A percentile compares a stretch with the other conserved stretches of the same genome.
Evolutionary conservation across 2,888 invertebrate species (phyloP).

Genomic region (Cyclophora albipunctata): DNA sequence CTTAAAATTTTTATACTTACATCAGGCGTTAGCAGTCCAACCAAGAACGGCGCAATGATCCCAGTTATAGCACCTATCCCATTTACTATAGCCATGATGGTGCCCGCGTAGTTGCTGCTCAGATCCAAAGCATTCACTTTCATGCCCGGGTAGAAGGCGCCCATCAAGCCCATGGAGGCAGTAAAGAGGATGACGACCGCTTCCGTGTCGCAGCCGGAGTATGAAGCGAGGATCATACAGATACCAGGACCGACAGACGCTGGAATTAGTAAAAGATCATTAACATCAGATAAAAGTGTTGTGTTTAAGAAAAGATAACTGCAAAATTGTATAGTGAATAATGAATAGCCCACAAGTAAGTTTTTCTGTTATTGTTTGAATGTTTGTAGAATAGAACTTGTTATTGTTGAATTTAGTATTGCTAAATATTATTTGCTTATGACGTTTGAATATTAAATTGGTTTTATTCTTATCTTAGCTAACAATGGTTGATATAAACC

Average conservation of each 20-base stretch:
- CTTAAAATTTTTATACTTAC: slow-evolving; percentile 50
- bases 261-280: slow-evolving; percentile 25
- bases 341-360: too few species aligned
- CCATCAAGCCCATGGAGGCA: slow-evolving; percentile 81
- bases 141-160: slow-evolving; percentile 82
- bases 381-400: too few species aligned
- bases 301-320: too few species aligned
- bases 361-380: too few species aligned
- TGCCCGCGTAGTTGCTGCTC: slow-evolving; percentile 80
- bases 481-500: too few species aligned
- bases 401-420: too few species aligned
- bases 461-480: too few species aligned
- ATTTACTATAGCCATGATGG: slow-evolving; percentile 81
- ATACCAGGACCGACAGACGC: slow-evolving; percentile 81
- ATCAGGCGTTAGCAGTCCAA: slow-evolving; percentile 79
- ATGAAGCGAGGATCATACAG: slow-evolving; percentile 80
- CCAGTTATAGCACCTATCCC: slow-evolving; percentile 84
- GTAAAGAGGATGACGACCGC: slow-evolving; percentile 78
- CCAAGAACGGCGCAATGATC: slow-evolving; percentile 80
- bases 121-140: slow-evolving; percentile 81
- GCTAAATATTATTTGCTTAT: too few species aligned
- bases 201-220: slow-evolving; percentile 79
- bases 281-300: too few species aligned
- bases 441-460: too few species aligned
- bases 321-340: slow-evolving; percentile 2